These are phyloP conservation scores for Rhinophrynus dorsalis DNA, from an alignment of 2,797 vertebrate genomes.

Conservation along the genomic window DNA sequence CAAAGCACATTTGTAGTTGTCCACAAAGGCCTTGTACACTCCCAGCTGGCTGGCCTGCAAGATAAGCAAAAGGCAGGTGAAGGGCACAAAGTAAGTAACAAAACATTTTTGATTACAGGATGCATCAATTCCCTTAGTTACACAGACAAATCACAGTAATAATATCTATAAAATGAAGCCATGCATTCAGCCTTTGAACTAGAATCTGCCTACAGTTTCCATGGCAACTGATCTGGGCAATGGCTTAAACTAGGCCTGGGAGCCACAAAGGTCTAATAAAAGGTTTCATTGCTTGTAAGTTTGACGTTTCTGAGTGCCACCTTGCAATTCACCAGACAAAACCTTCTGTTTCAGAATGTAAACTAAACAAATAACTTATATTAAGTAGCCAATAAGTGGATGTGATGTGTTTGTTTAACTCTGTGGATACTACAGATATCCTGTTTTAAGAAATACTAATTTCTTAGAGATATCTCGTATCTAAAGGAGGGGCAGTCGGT, in stretches of 20 bases:
- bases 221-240: slow-evolving; percentile 57
- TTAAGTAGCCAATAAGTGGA: too few relatives aligned
- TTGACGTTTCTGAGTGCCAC: not conserved
- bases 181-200: slow-evolving; percentile 51
- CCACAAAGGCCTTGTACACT: slow-evolving; percentile 96
- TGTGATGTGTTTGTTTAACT: too few relatives aligned
- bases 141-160: slow-evolving; percentile 6
- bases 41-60: slow-evolving; percentile 91
- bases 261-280: slow-evolving; percentile 6
- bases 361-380: too few relatives aligned
- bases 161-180: slow-evolving; percentile 14
- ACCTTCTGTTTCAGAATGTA: too few relatives aligned
- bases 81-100: slow-evolving; percentile 4
- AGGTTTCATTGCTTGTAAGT: not conserved
- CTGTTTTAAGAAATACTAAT: too few relatives aligned
- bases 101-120: not conserved
- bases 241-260: slow-evolving; percentile 43
- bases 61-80: slow-evolving; percentile 18
- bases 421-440: too few relatives aligned
- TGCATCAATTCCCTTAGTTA: not conserved
- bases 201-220: slow-evolving; percentile 51
- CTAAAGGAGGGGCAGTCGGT: too few relatives aligned
- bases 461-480: too few relatives aligned
- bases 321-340: too few relatives aligned
- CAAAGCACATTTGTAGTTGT: slow-evolving; percentile 95